Evolutionary conservation across 2,113 vertebrate genomes (phyloP).

Genomic region (Pseudorectes ferrugineus): DNA sequence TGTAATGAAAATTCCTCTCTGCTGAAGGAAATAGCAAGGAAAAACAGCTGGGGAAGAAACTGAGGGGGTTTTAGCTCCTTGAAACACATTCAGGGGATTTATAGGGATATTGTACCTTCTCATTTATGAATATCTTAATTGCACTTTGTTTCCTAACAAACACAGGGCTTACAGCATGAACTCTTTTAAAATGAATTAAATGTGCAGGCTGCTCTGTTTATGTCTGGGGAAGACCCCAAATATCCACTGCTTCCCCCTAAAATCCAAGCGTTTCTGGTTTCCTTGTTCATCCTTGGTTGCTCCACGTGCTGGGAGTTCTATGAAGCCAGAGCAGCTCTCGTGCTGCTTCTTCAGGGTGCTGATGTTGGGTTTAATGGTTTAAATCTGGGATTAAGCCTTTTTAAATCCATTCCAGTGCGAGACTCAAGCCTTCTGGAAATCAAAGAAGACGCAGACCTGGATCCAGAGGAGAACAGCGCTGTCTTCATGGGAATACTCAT

Average conservation of each 20-base stretch:
- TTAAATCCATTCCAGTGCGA: slow-evolving; percentile 64
- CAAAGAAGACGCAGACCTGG: slow-evolving; percentile 83
- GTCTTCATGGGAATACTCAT: slow-evolving; percentile 97
- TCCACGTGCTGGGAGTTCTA: neutral
- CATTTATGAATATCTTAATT: neutral
- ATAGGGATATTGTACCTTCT: neutral
- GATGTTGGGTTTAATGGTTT: neutral
- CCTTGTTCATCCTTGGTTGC: neutral
- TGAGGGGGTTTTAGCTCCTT: neutral
- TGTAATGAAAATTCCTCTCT: neutral
- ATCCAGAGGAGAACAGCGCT: slow-evolving; percentile 93
- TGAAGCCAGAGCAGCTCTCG: neutral
- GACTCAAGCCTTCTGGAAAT: slow-evolving; percentile 81
- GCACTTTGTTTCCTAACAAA: neutral
- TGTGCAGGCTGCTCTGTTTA: neutral
- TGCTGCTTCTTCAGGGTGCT: neutral
- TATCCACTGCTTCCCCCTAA: neutral
- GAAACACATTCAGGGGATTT: neutral
- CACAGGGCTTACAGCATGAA: accelerated
- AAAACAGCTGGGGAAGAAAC: neutral
- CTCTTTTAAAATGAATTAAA: neutral
- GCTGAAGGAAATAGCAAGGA: neutral
- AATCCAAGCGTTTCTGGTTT: neutral
- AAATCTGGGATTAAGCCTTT: neutral
- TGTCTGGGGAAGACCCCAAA: neutral